Base-by-base conservation (phyloP, 2,797 vertebrate genomes). In the Neosilurus hyrtlii region DNA sequence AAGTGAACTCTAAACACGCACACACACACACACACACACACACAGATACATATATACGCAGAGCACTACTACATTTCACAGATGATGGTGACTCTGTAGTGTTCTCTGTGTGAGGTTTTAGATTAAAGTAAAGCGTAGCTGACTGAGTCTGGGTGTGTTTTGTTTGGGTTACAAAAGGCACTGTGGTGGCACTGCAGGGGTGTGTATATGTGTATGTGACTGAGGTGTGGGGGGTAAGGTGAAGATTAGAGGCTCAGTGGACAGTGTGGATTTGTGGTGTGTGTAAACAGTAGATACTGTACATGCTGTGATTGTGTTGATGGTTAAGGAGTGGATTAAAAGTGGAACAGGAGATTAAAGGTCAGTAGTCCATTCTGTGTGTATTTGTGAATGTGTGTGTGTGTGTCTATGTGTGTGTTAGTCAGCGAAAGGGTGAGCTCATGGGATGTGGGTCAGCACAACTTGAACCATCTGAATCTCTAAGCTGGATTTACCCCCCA, bases 391-490 rank as follows among this genome's bases (percentile, higher is more conserved):
- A 43, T 59, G 24, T 74, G 3, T 62, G 37, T 51, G 35, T 37
- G 20, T 54, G n/a, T 57, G n/a, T 74, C 16, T 74, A n/a, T 65
- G 73, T 81, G 67, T 73, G 71, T 82, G 81, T 35, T 57, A 75
- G 74, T 78, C 66, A 79, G 75, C n/a, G 79, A 59, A 78, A 30
- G 62, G n/a, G 59, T 65, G 24, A 83, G 83, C 67, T 83, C 59
- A 75, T 76, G 82, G 84, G 83, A 89, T 84, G 57, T 86, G 88
- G 86, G 86, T 89, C 85, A 89, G 78, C 49, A 51, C 62, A 85
- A 80, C 85, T 86, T 15, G 67, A 86, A 86, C 81, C 85, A 86
- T 79, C 82, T 86, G 84, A 74, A 73, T 65, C 14, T 56, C 66
- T 85, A 86, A 87, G 68, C 84, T 89, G 86, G 86, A 86, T 83